phyloP scores from a whole-genome alignment of 2,888 invertebrate species.

The Heliconius ismenius region DNA sequence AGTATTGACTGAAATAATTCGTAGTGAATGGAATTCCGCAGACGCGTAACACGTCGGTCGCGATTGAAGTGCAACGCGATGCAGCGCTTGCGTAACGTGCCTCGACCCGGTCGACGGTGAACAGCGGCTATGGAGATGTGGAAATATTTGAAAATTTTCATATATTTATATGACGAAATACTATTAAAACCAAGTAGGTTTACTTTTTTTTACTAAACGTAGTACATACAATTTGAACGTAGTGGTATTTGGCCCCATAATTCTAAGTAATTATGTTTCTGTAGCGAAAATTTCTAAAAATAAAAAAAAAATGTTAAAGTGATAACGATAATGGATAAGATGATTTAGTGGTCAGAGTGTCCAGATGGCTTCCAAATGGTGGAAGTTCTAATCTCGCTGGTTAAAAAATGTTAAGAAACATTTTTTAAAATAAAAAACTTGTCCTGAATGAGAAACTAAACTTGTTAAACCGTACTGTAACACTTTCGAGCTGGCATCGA shows the following conservation, averaged over 20 bases:
- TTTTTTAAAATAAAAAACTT: background rate
- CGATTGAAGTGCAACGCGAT: slow-evolving; percentile 22
- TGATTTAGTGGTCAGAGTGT: no score
- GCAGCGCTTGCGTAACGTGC: slow-evolving; percentile 16
- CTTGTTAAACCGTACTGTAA: no score
- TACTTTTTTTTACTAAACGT: no score
- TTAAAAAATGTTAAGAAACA: background rate
- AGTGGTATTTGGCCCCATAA: no score
- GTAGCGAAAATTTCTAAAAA: no score
- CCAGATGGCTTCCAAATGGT: no score
- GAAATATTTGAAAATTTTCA: background rate
- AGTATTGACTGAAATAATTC: slow-evolving; percentile 11
- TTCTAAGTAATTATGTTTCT: no score
- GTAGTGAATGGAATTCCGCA: slow-evolving; percentile 18
- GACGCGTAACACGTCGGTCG: slow-evolving; percentile 16
- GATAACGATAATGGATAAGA: no score
- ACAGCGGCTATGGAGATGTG: background rate
- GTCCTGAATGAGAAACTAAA: background rate
- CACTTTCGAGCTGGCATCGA: background rate
- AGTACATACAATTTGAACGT: no score
- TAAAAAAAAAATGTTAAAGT: no score
- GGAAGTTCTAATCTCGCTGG: no score
- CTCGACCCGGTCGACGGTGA: slow-evolving; percentile 2
- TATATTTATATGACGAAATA: background rate
- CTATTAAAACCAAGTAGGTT: no score